Conservation (phyloP, 2,113 vertebrate genomes). For the Melanerpes formicivorus region DNA sequence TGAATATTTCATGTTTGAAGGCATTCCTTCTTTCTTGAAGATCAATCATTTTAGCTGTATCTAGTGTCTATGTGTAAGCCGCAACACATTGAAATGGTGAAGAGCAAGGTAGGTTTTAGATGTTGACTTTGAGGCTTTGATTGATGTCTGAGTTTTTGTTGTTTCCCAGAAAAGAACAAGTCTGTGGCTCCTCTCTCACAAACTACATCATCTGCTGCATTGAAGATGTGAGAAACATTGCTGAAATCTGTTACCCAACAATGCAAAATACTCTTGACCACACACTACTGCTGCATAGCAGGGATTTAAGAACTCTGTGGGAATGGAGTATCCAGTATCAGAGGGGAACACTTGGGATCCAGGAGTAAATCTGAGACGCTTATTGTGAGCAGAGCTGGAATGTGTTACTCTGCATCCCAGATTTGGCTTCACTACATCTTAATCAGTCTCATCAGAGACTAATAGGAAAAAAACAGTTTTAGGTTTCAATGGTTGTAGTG, state of each 20-base stretch:
- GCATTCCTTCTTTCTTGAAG: background rate
- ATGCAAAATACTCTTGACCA: background rate
- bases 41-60: background rate
- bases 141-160: background rate
- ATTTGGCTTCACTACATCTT: slow-evolving; percentile 2
- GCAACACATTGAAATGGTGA: fast-evolving
- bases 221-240: background rate
- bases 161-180: background rate
- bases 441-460: slow-evolving; percentile 28
- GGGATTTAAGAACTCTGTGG: slow-evolving; percentile 18
- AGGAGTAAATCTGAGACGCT: background rate
- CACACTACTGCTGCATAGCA: slow-evolving; percentile 5
- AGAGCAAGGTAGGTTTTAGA: background rate
- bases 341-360: background rate
- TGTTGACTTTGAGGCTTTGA: background rate
- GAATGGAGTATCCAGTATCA: slow-evolving; percentile 32
- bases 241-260: background rate
- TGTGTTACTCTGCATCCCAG: slow-evolving; percentile 5
- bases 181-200: background rate
- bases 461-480: background rate
- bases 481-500: background rate
- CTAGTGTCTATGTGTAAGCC: background rate
- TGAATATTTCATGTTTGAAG: slow-evolving; percentile 24
- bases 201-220: background rate
- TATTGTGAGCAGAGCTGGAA: background rate